phyloP scores from a whole-genome alignment of 1,140 invertebrate genomes.

The Drosophila sp. region DNA sequence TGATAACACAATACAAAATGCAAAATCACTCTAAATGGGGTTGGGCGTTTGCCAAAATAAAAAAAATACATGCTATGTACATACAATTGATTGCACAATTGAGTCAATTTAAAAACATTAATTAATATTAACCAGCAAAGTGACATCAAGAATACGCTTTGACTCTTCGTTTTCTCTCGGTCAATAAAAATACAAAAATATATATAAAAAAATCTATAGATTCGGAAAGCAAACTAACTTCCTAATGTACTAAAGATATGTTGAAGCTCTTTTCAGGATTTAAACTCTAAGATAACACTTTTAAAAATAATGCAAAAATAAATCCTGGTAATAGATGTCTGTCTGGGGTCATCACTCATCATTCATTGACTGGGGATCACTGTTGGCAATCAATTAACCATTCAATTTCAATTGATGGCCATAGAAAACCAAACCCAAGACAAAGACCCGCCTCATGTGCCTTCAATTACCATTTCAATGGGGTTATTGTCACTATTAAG shows the following conservation, averaged over 20 bases:
- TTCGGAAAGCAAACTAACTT: too few relatives aligned
- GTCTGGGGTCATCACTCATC: background rate
- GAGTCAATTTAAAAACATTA: slow-evolving; percentile 35
- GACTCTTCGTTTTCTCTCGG: background rate
- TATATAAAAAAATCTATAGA: background rate
- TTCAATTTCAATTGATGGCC: slow-evolving; percentile 48
- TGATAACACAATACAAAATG: slow-evolving; percentile 20
- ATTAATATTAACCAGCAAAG: slow-evolving; percentile 23
- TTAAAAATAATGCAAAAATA: too few relatives aligned
- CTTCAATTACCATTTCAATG: background rate
- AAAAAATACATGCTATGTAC: slow-evolving; percentile 21
- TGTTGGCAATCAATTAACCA: background rate
- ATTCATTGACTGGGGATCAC: background rate
- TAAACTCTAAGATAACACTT: too few relatives aligned
- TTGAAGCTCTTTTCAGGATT: too few relatives aligned
- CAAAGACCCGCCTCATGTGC: slow-evolving; percentile 17
- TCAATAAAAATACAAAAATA: background rate
- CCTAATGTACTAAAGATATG: too few relatives aligned
- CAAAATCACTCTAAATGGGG: slow-evolving; percentile 18
- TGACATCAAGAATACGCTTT: background rate
- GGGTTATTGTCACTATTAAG: slow-evolving; percentile 26
- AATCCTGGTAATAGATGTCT: too few relatives aligned
- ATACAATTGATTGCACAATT: slow-evolving; percentile 50
- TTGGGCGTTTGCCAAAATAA: slow-evolving; percentile 45
- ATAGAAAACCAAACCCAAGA: background rate